A percentile compares a stretch with the other conserved stretches of the same genome.
Conservation (phyloP, 2,797 vertebrate species). For the Clarias platycephalus region DNA sequence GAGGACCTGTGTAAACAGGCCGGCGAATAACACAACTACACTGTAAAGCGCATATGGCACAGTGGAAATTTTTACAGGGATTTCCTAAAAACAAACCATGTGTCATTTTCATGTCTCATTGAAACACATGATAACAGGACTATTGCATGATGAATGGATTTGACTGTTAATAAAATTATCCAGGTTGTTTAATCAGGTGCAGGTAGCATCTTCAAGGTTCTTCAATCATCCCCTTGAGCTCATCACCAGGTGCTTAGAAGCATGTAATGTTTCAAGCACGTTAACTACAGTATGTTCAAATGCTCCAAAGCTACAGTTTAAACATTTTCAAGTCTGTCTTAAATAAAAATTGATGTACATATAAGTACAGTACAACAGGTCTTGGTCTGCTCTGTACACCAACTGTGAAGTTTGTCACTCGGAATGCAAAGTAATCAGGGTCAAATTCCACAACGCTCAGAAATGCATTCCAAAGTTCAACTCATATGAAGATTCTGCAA, state of each 20-base stretch:
- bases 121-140: neutral
- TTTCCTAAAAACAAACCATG: neutral
- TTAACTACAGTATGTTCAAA: neutral
- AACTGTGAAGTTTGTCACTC: too few species aligned
- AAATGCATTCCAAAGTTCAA: too few species aligned
- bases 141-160: neutral
- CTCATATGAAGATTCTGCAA: too few species aligned
- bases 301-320: neutral
- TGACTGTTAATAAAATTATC: neutral
- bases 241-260: conserved; percentile 5
- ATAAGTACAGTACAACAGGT: too few species aligned
- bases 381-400: too few species aligned
- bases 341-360: too few species aligned
- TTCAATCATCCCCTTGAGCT: neutral
- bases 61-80: neutral
- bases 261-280: neutral
- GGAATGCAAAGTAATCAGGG: too few species aligned
- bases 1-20: conserved; percentile 6
- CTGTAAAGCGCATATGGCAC: neutral
- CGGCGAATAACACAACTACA: neutral
- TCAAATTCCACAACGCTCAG: too few species aligned
- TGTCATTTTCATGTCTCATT: neutral
- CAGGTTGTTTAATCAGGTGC: neutral
- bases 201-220: neutral
- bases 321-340: too few species aligned